Percentiles rank a stretch among this genome's conserved stretches.
Evolutionary conservation across 2,888 invertebrate species (phyloP).

Genomic region (Mesoligia furuncula): DNA sequence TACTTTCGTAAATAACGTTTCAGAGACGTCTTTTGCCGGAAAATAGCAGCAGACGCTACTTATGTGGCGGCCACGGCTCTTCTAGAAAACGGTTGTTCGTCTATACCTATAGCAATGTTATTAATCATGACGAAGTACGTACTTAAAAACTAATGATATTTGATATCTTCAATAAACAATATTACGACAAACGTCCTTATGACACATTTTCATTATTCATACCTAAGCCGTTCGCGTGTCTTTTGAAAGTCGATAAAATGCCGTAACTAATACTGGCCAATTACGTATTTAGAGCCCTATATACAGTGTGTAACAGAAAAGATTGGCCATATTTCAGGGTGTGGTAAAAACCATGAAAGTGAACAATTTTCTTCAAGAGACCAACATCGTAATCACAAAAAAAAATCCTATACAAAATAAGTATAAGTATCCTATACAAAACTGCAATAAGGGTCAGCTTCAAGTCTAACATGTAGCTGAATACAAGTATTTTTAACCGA

Average conservation of each 20-base stretch:
- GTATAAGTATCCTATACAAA: not conserved
- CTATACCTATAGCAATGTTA: not conserved
- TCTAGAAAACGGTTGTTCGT: not conserved
- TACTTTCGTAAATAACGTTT: not conserved
- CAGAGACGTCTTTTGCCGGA: not conserved
- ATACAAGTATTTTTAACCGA: too few relatives aligned
- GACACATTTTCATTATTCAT: constrained; percentile 57
- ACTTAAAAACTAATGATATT: constrained; percentile 15
- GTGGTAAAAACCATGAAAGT: too few relatives aligned
- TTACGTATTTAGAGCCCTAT: constrained; percentile 43
- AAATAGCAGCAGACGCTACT: not conserved
- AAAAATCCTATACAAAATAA: not conserved
- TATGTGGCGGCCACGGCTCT: not conserved
- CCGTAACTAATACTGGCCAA: constrained; percentile 48
- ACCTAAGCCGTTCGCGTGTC: constrained; percentile 42
- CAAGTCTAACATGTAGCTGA: too few relatives aligned
- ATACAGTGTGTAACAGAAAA: constrained; percentile 12
- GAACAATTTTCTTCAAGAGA: not conserved
- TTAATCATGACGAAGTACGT: constrained; percentile 23
- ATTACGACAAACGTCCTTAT: constrained; percentile 26
- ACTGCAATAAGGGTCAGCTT: not conserved
- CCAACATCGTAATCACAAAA: too few relatives aligned
- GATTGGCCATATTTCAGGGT: not conserved
- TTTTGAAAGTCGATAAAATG: constrained; percentile 57
- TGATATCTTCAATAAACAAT: constrained; percentile 40